A percentile compares a stretch with the other conserved stretches of the same genome.
Evolutionary conservation across 2,113 vertebrate genomes (phyloP).

Genomic region (Tetraodon nigroviridis): DNA sequence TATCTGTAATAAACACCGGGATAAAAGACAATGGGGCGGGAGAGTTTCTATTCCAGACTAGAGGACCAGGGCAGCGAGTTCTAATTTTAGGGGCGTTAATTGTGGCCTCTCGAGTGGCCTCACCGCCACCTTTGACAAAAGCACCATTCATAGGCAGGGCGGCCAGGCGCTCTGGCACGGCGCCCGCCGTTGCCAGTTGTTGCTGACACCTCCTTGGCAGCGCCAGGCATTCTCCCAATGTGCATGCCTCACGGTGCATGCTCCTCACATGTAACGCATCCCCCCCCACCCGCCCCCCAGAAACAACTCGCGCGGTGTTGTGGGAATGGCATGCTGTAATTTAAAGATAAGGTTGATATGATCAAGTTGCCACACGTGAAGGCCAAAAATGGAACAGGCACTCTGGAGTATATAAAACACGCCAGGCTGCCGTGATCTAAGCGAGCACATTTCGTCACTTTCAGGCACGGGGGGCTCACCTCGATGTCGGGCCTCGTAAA

Average conservation of each 20-base stretch:
- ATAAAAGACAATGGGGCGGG: neutral
- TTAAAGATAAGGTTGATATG: slow-evolving; percentile 29
- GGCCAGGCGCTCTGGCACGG: slow-evolving; percentile 39
- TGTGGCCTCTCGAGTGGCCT: slow-evolving; percentile 62
- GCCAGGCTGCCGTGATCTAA: slow-evolving; percentile 39
- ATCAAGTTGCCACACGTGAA: slow-evolving; percentile 15
- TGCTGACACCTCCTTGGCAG: slow-evolving; percentile 65
- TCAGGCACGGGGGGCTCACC: slow-evolving; percentile 54
- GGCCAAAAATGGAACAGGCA: slow-evolving; percentile 36
- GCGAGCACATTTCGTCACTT: slow-evolving; percentile 54
- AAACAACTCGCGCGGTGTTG: slow-evolving; percentile 5
- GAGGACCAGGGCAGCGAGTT: slow-evolving; percentile 39
- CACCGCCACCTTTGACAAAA: slow-evolving; percentile 63
- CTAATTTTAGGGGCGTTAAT: slow-evolving; percentile 73
- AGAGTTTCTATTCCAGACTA: slow-evolving; percentile 14
- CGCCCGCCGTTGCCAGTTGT: slow-evolving; percentile 52
- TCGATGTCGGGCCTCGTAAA: slow-evolving; percentile 49
- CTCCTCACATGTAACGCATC: slow-evolving; percentile 17
- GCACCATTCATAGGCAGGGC: slow-evolving; percentile 51
- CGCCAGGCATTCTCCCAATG: slow-evolving; percentile 24
- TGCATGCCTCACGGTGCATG: slow-evolving; percentile 11
- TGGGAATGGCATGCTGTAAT: slow-evolving; percentile 19
- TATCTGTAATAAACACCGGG: no score
- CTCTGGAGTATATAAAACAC: slow-evolving; percentile 42
- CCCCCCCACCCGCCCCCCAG: neutral